These are phyloP conservation scores for Telmatherina bonti DNA, from an alignment of 2,797 vertebrate species.

Conservation along the genomic window DNA sequence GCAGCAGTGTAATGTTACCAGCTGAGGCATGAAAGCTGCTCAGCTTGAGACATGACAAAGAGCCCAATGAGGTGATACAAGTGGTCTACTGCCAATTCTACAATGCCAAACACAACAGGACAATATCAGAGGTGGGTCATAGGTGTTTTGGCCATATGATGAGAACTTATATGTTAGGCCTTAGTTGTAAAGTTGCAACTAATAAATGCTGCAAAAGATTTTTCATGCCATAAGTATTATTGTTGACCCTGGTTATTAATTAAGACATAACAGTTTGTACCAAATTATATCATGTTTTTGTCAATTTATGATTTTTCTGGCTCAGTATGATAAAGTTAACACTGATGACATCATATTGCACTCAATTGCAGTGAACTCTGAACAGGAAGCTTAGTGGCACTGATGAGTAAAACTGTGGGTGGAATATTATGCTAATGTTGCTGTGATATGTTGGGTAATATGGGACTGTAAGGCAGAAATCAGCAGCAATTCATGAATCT, in stretches of 20 bases:
- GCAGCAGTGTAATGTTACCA: background rate
- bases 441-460: background rate
- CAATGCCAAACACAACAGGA: background rate
- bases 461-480: background rate
- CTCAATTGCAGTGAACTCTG: background rate
- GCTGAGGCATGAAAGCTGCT: background rate
- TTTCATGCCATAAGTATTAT: slow-evolving; percentile 8
- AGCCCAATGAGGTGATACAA: background rate
- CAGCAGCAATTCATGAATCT: background rate
- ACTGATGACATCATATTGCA: background rate
- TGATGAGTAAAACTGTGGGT: background rate
- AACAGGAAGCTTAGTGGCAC: background rate
- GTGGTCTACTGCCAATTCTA: background rate
- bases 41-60: background rate
- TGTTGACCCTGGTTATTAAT: background rate
- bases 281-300: background rate
- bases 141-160: background rate
- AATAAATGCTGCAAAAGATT: background rate
- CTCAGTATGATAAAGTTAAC: background rate
- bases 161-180: background rate
- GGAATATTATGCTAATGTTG: background rate
- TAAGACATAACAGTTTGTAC: background rate
- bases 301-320: background rate
- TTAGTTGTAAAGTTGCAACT: background rate
- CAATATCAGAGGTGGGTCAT: background rate